Evolutionary conservation across 2,888 invertebrate species (phyloP).

Genomic region (Netelia melanura): DNA sequence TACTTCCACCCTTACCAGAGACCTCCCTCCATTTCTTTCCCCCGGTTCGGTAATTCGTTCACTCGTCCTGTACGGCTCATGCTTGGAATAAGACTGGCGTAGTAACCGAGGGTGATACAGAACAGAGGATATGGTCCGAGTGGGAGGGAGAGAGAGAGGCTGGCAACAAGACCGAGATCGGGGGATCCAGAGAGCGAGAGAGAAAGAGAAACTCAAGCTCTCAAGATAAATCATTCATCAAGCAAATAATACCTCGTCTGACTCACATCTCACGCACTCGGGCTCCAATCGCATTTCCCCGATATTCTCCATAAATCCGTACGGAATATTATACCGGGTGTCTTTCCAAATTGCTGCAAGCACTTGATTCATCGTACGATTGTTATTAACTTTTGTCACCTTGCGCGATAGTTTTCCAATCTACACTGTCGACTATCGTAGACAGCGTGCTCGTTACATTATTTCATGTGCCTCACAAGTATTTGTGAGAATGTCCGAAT

Average conservation of each 20-base stretch:
- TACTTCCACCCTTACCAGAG: slow-evolving; percentile 62
- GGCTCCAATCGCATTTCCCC: slow-evolving; percentile 71
- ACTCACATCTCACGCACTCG: slow-evolving; percentile 75
- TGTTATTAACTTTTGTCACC: not conserved
- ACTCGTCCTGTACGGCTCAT: slow-evolving; percentile 50
- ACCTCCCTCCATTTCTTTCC: slow-evolving; percentile 64
- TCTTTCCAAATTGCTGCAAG: not conserved
- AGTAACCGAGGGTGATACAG: slow-evolving; percentile 56
- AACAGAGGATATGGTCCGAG: slow-evolving; percentile 33
- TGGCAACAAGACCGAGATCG: slow-evolving; percentile 30
- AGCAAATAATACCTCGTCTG: slow-evolving; percentile 79
- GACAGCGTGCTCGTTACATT: not conserved
- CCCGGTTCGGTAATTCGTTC: slow-evolving; percentile 64
- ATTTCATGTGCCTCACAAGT: not conserved
- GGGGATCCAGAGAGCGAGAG: slow-evolving; percentile 12
- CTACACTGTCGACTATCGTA: not conserved
- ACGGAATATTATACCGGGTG: slow-evolving; percentile 47
- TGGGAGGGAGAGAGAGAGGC: slow-evolving; percentile 39
- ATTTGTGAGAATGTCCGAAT: too few relatives aligned
- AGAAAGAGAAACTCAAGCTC: slow-evolving; percentile 61
- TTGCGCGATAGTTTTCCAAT: not conserved
- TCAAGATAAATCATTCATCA: slow-evolving; percentile 81
- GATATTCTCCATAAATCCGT: slow-evolving; percentile 65
- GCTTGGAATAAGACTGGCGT: slow-evolving; percentile 63
- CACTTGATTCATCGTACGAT: not conserved